phyloP scores from a whole-genome alignment of 2,888 invertebrate genomes.

The Digitonthophagus gazella region DNA sequence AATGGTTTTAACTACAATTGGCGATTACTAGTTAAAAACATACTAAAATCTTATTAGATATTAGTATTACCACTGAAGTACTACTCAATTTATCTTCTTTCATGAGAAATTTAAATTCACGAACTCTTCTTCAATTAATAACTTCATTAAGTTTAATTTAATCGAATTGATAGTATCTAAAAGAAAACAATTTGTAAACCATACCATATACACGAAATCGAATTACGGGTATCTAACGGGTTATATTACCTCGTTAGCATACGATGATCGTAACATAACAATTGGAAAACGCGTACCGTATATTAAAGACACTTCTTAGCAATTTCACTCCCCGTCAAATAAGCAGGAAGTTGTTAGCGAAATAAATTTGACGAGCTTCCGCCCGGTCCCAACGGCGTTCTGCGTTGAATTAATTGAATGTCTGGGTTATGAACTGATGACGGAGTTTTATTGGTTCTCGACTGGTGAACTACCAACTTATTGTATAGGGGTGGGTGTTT shows the following conservation, averaged over 20 bases:
- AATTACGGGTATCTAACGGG: background rate
- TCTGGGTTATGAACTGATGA: background rate
- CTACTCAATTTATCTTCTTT: too few relatives aligned
- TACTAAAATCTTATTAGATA: too few relatives aligned
- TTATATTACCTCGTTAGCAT: background rate
- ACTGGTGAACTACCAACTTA: background rate
- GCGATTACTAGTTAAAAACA: too few relatives aligned
- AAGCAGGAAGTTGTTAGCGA: background rate
- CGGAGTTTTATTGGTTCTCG: background rate
- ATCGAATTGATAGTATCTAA: too few relatives aligned
- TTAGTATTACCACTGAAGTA: too few relatives aligned
- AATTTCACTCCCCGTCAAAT: background rate
- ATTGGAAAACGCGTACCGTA: background rate
- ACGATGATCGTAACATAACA: background rate
- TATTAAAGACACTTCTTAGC: background rate
- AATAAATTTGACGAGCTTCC: background rate
- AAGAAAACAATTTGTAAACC: background rate
- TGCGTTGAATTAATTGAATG: background rate
- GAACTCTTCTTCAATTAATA: too few relatives aligned
- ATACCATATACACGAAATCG: background rate
- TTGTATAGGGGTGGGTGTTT: background rate
- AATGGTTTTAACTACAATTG: too few relatives aligned
- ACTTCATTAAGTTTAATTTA: too few relatives aligned
- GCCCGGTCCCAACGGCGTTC: background rate
- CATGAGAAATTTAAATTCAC: too few relatives aligned